Evolutionary conservation across 2,113 vertebrate genomes (phyloP).

Genomic region (Macaca mulatta): DNA sequence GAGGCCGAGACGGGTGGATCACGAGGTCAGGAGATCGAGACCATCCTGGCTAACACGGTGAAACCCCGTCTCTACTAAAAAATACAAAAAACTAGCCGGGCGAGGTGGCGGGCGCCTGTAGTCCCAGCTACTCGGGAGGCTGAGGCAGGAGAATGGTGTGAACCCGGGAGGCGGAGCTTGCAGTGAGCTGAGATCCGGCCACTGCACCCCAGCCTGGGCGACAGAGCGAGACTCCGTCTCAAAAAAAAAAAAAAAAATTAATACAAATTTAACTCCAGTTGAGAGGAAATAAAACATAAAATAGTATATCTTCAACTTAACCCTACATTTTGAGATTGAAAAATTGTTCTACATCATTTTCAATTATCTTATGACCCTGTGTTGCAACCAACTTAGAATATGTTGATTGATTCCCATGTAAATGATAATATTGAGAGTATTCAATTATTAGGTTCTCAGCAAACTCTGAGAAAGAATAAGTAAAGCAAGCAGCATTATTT

Average conservation of each 20-base stretch:
- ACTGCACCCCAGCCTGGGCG: too few species aligned
- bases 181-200: too few species aligned
- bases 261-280: background rate
- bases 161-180: too few species aligned
- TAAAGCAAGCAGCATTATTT: background rate
- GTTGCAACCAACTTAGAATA: background rate
- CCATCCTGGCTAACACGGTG: too few species aligned
- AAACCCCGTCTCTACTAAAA: too few species aligned
- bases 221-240: too few species aligned
- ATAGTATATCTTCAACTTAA: background rate
- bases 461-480: background rate
- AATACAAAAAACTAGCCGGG: too few species aligned
- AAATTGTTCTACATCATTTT: background rate
- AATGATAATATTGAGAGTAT: background rate
- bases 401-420: background rate
- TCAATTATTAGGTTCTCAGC: background rate
- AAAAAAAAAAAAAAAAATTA: background rate
- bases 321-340: background rate
- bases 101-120: too few species aligned
- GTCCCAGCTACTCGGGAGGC: too few species aligned
- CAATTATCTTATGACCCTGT: background rate
- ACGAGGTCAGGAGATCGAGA: too few species aligned
- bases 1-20: too few species aligned
- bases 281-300: conserved; percentile 27
- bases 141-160: too few species aligned